A percentile compares a stretch with the other conserved stretches of the same genome.
Evolutionary conservation across 1,140 invertebrate species (phyloP).

Genomic region (Pararge aegeria): DNA sequence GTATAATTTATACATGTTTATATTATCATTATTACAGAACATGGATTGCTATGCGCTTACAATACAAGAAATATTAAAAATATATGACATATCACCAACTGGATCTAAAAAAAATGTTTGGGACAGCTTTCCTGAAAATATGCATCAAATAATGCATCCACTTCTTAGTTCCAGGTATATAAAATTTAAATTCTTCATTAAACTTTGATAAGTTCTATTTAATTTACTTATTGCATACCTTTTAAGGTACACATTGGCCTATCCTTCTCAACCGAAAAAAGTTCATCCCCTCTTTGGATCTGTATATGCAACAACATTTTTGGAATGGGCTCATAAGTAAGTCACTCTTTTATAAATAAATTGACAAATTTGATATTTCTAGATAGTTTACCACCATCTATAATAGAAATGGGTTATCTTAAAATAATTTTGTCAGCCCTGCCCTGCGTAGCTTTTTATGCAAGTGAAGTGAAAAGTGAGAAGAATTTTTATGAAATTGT

Average conservation of each 20-base stretch:
- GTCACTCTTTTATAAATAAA: no score
- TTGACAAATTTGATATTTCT: no score
- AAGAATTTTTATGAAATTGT: no score
- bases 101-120: conserved; percentile 82
- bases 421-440: no score
- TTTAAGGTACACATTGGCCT: conserved; percentile 69
- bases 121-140: conserved; percentile 83
- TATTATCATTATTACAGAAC: conserved; percentile 61
- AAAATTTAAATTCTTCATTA: neutral
- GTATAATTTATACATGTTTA: conserved; percentile 47
- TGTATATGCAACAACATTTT: conserved; percentile 82
- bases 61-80: conserved; percentile 88
- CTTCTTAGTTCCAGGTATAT: conserved; percentile 84
- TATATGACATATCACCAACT: conserved; percentile 84
- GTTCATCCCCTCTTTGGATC: conserved; percentile 84
- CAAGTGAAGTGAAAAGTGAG: no score
- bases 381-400: no score
- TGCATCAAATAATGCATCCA: conserved; percentile 86
- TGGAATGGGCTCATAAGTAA: conserved; percentile 87
- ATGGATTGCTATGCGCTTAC: conserved; percentile 87
- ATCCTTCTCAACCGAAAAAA: conserved; percentile 70
- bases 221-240: neutral
- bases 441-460: no score
- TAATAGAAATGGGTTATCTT: no score
- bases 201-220: neutral